Conservation (phyloP, 1,140 invertebrate species). For the Monomorium pharaonis region DNA sequence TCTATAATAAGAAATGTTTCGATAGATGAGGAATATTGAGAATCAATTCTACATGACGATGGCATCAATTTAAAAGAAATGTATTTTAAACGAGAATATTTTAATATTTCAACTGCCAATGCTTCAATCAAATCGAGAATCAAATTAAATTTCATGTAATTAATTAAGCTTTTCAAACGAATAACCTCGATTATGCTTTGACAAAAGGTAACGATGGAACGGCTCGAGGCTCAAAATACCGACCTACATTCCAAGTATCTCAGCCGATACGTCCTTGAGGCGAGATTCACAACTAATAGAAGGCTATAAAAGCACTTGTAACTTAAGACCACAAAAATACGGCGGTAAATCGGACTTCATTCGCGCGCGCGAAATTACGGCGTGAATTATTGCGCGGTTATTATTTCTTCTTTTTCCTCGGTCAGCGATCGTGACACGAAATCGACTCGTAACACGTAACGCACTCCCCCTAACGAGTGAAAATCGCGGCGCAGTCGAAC, state of each 20-base stretch:
- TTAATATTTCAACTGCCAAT: neutral
- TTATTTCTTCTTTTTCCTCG: neutral
- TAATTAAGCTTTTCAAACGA: neutral
- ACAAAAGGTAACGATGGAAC: neutral
- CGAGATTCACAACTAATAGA: constrained; percentile 4
- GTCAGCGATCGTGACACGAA: neutral
- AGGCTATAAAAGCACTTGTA: neutral
- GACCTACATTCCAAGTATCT: neutral
- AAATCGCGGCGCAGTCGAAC: neutral
- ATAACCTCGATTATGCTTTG: neutral
- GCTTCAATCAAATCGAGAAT: neutral
- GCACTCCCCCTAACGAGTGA: neutral
- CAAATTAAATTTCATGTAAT: neutral
- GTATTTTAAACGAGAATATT: neutral
- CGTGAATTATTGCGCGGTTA: neutral
- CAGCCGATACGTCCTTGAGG: constrained; percentile 2
- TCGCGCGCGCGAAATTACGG: neutral
- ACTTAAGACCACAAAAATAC: neutral
- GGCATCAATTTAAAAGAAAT: neutral
- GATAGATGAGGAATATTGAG: neutral
- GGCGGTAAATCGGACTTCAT: neutral
- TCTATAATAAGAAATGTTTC: neutral
- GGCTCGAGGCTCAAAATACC: neutral
- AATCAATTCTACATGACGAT: neutral
- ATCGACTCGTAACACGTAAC: neutral